Evolutionary conservation across 1,140 invertebrate genomes (phyloP), one percentile per base, ranked within the genome.

Genomic region (Eubasilissa regina): DNA sequence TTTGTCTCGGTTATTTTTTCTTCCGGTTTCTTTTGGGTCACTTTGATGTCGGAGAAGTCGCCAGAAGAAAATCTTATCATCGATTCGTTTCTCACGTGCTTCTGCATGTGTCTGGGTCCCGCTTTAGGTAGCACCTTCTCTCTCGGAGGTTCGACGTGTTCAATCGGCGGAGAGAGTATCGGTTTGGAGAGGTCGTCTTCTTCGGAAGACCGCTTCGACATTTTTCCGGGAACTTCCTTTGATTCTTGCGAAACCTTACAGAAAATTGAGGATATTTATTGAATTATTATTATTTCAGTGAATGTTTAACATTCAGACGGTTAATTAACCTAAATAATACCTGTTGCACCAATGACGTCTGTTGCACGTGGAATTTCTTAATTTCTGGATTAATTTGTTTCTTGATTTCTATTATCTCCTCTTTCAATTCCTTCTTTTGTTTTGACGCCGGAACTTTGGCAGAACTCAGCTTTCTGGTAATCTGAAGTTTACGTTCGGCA

Each of bases 381-480:
- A 89, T 89, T 51, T 89, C 89, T 0, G 88, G 88, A 84, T 89
- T 89, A 15, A 90, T 93, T 86, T 93, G 92, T 75, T 92, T 90
- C 85, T 92, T 93, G 64, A 93, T 94, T 86, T 93, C 91, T 55
- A 91, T 92, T 56, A 93, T 93, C 86, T 93, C 92, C 84, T 93
- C 91, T 45, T 91, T 89, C 43, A 93, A 91, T 88, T 93, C 92
- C 82, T 91, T 92, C 82, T 93, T 90, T 85, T 93, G 92, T 79
- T 91, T 91, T 8, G 92, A 93, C 44, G 92, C 92, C 7, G 92
- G 91, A 82, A 93, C 90, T 84, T 91, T 91, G 84, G 91, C 91
- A 80, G 92, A 92, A 55, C 91, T 93, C 19, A 94, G 86, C 78
- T 93, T 91, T 86, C 93, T 93, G 47, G 93, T 92, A 64, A 94